Percentiles rank a stretch among this genome's conserved stretches.
Conservation (phyloP, 35 echinoderm and acorn worm species). For the Ophioderma brevispina region DNA sequence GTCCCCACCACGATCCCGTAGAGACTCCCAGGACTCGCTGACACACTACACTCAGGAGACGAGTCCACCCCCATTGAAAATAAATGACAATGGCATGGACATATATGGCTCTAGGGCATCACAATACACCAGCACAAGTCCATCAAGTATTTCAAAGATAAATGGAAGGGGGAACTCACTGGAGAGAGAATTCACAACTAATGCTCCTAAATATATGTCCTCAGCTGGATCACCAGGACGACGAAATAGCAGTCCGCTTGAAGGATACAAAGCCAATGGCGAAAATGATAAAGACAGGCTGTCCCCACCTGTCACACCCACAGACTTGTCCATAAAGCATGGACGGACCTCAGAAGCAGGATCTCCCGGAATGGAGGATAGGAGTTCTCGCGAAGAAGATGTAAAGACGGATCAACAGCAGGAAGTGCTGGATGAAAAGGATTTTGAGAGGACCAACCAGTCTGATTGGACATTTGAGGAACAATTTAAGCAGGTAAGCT, state of each 20-base stretch:
- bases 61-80: background rate
- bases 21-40: background rate
- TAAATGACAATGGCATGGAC: background rate
- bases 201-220: background rate
- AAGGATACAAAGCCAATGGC: background rate
- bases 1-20: background rate
- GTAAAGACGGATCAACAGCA: background rate
- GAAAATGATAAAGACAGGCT: background rate
- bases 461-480: slow-evolving; percentile 48
- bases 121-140: background rate
- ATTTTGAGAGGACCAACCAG: background rate
- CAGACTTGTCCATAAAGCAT: background rate
- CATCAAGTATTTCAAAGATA: background rate
- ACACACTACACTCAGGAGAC: background rate
- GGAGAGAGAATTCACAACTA: background rate
- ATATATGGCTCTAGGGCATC: background rate
- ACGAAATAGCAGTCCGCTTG: background rate
- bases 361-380: background rate
- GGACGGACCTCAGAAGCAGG: background rate
- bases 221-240: background rate
- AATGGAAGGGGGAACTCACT: background rate
- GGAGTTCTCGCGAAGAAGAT: background rate
- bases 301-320: background rate
- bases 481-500: slow-evolving; percentile 46
- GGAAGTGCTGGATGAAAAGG: background rate